phyloP scores from a whole-genome alignment of 2,113 vertebrate species.

The Microcebus tavaratra region DNA sequence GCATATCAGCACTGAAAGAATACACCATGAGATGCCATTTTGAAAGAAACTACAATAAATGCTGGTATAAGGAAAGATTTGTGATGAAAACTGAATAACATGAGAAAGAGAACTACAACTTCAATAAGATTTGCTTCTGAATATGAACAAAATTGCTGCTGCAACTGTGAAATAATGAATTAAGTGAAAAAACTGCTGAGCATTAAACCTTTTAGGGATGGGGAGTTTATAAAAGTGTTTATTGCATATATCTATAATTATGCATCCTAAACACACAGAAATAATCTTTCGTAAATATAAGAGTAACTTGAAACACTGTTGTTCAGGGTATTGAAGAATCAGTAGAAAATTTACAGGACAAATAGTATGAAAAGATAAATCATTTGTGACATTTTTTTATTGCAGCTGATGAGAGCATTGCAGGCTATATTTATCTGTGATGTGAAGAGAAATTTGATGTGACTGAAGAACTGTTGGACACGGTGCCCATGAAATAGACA shows the following conservation, averaged over 20 bases:
- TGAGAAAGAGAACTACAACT: not conserved
- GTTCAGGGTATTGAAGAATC: not conserved
- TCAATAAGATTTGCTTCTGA: not conserved
- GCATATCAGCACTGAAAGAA: not conserved
- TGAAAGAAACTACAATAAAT: not conserved
- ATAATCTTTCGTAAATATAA: not conserved
- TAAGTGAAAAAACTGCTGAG: not conserved
- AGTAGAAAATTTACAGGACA: not conserved
- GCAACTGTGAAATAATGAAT: not conserved
- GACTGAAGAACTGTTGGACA: not conserved
- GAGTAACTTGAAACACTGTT: not conserved
- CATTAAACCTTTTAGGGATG: not conserved
- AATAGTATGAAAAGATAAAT: not conserved
- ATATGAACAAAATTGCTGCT: not conserved
- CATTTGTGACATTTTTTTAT: not conserved
- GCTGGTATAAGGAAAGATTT: not conserved
- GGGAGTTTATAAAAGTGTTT: not conserved
- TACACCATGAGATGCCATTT: not conserved
- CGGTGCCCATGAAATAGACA: not conserved
- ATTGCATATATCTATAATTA: not conserved
- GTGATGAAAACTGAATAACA: not conserved
- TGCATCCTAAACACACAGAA: not conserved
- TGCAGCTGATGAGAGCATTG: not conserved
- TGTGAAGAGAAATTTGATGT: not conserved
- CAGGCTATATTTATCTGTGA: not conserved